Percentiles rank a stretch among this genome's conserved stretches.
Conservation (phyloP, 1,140 invertebrate genomes). For the Heliconius nattereri region DNA sequence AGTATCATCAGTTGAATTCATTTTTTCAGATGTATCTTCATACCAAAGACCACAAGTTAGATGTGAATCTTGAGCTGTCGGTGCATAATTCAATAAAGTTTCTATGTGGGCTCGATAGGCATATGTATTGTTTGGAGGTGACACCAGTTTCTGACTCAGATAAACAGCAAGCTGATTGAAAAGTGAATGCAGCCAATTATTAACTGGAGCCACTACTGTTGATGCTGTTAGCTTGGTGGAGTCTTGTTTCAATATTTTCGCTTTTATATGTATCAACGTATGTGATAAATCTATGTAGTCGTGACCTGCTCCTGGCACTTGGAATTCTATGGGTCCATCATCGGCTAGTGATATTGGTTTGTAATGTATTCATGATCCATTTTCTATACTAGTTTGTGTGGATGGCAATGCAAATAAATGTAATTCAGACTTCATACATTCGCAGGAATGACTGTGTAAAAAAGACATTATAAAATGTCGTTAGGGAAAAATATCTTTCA, state of each 20-base stretch:
- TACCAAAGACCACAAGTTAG: conserved; percentile 53
- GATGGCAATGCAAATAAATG: conserved; percentile 1
- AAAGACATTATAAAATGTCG: conserved; percentile 53
- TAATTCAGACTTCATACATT: conserved; percentile 25
- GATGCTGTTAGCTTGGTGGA: conserved; percentile 30
- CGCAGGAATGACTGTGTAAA: conserved; percentile 56
- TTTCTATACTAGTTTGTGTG: conserved; percentile 1
- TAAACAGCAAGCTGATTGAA: conserved; percentile 55
- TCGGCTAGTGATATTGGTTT: conserved; percentile 7
- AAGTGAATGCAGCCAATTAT: conserved; percentile 72
- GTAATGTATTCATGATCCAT: conserved; percentile 1
- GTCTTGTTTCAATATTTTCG: conserved; percentile 50
- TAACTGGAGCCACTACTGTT: conserved; percentile 47
- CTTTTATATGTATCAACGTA: conserved; percentile 61
- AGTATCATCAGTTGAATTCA: conserved; percentile 41
- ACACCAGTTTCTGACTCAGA: conserved; percentile 3
- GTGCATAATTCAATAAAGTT: conserved; percentile 62
- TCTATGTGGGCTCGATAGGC: conserved; percentile 73
- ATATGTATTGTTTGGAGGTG: conserved; percentile 1
- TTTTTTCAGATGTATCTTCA: conserved; percentile 47
- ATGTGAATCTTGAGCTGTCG: conserved; percentile 64
- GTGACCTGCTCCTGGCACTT: conserved; percentile 6
- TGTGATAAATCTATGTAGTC: conserved; percentile 64
- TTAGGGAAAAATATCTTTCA: conserved; percentile 57
- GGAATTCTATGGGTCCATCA: conserved; percentile 16